phyloP scores from a whole-genome alignment of 1,140 invertebrate genomes.

The Nasonia longicornis region DNA sequence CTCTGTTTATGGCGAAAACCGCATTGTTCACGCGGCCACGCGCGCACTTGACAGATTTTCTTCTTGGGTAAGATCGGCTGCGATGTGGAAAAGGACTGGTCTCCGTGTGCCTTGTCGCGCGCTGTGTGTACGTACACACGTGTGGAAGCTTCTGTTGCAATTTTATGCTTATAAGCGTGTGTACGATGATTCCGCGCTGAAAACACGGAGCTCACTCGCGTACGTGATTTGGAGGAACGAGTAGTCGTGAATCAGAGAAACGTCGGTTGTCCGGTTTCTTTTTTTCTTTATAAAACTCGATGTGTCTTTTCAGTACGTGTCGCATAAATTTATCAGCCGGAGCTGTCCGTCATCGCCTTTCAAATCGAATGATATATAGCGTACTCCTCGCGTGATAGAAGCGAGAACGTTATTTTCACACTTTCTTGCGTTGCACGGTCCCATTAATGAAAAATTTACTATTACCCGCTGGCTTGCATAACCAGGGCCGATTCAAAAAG shows the following conservation, averaged over 20 bases:
- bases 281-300: not conserved
- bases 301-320: not conserved
- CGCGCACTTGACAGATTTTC: constrained; percentile 17
- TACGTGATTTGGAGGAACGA: not conserved
- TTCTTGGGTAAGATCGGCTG: not conserved
- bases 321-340: not conserved
- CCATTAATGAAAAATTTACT: not conserved
- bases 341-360: no score
- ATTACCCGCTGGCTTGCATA: not conserved
- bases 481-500: not conserved
- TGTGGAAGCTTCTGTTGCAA: not conserved
- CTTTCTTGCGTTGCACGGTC: not conserved
- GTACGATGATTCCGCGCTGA: not conserved
- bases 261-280: not conserved
- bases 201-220: not conserved
- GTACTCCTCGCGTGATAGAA: no score
- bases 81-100: not conserved
- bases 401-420: not conserved
- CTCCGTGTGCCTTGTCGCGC: not conserved
- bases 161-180: not conserved
- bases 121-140: not conserved
- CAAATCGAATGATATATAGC: no score
- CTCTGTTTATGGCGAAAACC: constrained; percentile 34
- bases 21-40: constrained; percentile 33
- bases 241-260: not conserved